Conservation (phyloP, 2,797 vertebrate species). For the Sarcophilus harrisii region DNA sequence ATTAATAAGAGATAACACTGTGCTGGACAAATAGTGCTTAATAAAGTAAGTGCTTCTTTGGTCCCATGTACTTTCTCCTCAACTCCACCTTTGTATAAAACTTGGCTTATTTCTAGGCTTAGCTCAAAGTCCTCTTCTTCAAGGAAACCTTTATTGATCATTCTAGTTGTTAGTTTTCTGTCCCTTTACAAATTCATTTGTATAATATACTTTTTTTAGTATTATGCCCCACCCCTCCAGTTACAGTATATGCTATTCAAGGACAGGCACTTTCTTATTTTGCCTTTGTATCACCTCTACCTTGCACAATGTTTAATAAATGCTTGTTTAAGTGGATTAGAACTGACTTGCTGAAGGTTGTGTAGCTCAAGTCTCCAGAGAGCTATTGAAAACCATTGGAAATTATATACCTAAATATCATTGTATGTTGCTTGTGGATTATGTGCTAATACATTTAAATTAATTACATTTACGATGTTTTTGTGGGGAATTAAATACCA, state of each 20-base stretch:
- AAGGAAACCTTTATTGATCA: not conserved
- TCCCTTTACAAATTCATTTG: not conserved
- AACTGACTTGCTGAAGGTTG: not conserved
- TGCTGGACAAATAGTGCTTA: not conserved
- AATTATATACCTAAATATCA: conserved; percentile 58
- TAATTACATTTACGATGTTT: conserved; percentile 70
- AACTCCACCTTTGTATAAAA: not conserved
- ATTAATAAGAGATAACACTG: not conserved
- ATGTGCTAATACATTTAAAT: conserved; percentile 75
- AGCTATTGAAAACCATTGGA: not conserved
- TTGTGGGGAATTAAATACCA: conserved; percentile 69
- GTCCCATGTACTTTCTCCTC: not conserved
- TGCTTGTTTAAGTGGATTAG: not conserved
- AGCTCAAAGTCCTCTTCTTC: not conserved
- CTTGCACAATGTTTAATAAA: not conserved
- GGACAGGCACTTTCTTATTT: not conserved
- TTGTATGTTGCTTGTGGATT: conserved; percentile 65
- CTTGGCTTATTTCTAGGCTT: not conserved
- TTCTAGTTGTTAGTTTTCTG: not conserved
- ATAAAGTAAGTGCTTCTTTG: not conserved
- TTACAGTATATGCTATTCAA: too few relatives aligned
- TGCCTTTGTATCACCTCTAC: not conserved
- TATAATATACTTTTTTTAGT: too few relatives aligned
- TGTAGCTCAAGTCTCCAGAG: not conserved
- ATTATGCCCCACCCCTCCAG: too few relatives aligned